phyloP scores from a whole-genome alignment of 2,797 vertebrate genomes.

The Chaenodraco wilsoni region DNA sequence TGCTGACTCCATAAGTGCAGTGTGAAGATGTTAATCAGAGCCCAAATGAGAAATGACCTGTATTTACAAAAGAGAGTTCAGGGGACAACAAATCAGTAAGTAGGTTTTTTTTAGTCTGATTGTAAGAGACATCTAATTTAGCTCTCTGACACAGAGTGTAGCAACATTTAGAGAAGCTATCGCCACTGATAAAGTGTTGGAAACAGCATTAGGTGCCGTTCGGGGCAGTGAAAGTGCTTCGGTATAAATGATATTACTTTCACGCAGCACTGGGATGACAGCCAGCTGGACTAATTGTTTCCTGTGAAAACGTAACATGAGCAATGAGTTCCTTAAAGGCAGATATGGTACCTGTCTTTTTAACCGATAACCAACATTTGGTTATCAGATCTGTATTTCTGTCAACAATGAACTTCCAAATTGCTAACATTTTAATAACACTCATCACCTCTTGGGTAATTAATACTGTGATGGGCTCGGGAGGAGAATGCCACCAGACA shows the following conservation, averaged over 20 bases:
- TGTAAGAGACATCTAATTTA: constrained; percentile 53
- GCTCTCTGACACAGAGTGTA: constrained; percentile 21
- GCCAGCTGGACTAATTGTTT: constrained; percentile 15
- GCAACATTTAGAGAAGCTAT: constrained; percentile 31
- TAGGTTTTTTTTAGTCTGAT: constrained; percentile 39
- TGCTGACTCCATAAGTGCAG: not conserved
- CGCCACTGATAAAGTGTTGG: constrained; percentile 32
- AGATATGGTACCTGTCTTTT: constrained; percentile 17
- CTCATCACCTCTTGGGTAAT: constrained; percentile 55
- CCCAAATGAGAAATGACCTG: not conserved
- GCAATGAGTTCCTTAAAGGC: constrained; percentile 8
- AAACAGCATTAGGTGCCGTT: constrained; percentile 23
- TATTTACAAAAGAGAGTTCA: constrained; percentile 5
- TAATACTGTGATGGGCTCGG: constrained; percentile 52
- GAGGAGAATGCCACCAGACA: constrained; percentile 61
- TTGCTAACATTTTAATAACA: constrained; percentile 55
- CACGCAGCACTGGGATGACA: constrained; percentile 12
- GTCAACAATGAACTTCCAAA: constrained; percentile 40
- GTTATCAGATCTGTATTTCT: constrained; percentile 33
- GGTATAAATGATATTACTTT: constrained; percentile 32
- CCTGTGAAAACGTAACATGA: constrained; percentile 9
- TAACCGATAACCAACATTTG: constrained; percentile 31
- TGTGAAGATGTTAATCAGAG: not conserved
- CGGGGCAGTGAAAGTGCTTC: constrained; percentile 25
- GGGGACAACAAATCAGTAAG: constrained; percentile 16